A percentile compares a stretch with the other conserved stretches of the same genome.
phyloP scores from a whole-genome alignment of 2,797 vertebrate species.

The Betta splendens region DNA sequence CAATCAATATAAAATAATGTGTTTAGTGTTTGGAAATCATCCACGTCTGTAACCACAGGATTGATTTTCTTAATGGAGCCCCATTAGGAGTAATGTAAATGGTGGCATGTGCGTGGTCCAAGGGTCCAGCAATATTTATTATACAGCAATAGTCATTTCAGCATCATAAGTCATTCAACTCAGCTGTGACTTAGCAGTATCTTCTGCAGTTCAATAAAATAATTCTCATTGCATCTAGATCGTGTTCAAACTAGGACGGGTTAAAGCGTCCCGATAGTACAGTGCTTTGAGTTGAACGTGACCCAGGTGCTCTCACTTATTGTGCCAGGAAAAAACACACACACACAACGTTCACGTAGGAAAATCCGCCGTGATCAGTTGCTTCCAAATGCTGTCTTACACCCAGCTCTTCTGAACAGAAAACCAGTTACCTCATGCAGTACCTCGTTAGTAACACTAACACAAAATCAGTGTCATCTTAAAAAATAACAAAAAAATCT shows the following conservation, averaged over 20 bases:
- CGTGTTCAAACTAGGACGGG: slow-evolving; percentile 39
- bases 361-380: slow-evolving; percentile 58
- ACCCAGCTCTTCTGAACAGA: slow-evolving; percentile 87
- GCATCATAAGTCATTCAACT: slow-evolving; percentile 59
- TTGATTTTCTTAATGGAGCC: slow-evolving; percentile 41
- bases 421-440: slow-evolving; percentile 92
- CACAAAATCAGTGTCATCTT: slow-evolving; percentile 74
- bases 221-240: slow-evolving; percentile 65
- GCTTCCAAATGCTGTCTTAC: slow-evolving; percentile 86
- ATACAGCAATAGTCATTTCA: slow-evolving; percentile 80
- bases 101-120: slow-evolving; percentile 61
- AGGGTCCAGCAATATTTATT: slow-evolving; percentile 81
- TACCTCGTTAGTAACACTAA: slow-evolving; percentile 76
- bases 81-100: slow-evolving; percentile 46
- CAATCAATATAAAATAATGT: slow-evolving; percentile 37
- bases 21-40: slow-evolving; percentile 56
- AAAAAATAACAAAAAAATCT: slow-evolving; percentile 52
- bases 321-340: slow-evolving; percentile 58
- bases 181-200: slow-evolving; percentile 63
- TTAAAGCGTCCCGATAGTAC: slow-evolving; percentile 6
- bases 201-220: slow-evolving; percentile 52
- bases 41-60: slow-evolving; percentile 55
- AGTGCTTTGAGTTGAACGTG: slow-evolving; percentile 35
- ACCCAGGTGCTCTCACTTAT: slow-evolving; percentile 73
- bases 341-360: slow-evolving; percentile 33